Percentiles rank a stretch among this genome's conserved stretches.
Evolutionary conservation across 2,888 invertebrate species (phyloP).

Genomic region (Agriotes lineatus): DNA sequence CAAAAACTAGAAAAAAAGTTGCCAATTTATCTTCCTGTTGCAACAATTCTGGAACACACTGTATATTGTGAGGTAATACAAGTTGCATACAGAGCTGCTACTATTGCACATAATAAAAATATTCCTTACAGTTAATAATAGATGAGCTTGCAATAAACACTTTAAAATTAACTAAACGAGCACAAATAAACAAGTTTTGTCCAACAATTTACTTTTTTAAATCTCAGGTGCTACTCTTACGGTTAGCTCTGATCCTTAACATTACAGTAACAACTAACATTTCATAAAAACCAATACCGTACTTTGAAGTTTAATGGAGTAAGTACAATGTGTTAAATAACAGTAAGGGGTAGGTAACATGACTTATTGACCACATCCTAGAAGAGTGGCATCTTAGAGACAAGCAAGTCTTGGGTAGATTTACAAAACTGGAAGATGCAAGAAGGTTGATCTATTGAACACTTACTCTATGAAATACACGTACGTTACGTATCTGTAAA

Average conservation of each 20-base stretch:
- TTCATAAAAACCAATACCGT: slow-evolving; percentile 6
- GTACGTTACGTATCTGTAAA: slow-evolving; percentile 8
- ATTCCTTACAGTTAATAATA: too few relatives aligned
- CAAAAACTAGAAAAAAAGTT: too few relatives aligned
- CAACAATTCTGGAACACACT: too few relatives aligned
- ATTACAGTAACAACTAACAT: slow-evolving; percentile 4
- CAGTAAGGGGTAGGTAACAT: slow-evolving; percentile 17
- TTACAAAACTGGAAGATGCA: slow-evolving; percentile 43
- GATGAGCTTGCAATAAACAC: too few relatives aligned
- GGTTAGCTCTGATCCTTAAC: neutral
- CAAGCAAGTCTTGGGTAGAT: slow-evolving; percentile 21
- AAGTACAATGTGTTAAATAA: slow-evolving; percentile 1
- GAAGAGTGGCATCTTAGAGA: slow-evolving; percentile 11
- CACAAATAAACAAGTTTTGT: too few relatives aligned
- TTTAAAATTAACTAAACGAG: too few relatives aligned
- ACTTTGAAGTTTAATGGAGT: neutral
- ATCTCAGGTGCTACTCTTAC: too few relatives aligned
- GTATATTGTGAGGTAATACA: too few relatives aligned
- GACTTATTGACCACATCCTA: neutral
- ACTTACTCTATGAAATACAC: slow-evolving; percentile 7
- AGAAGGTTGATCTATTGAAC: slow-evolving; percentile 32
- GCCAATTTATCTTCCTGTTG: too few relatives aligned
- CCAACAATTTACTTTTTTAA: too few relatives aligned
- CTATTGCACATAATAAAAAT: too few relatives aligned
- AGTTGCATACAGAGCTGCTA: too few relatives aligned